Percentiles rank a stretch among this genome's conserved stretches.
These are phyloP conservation scores for Brachionus angularis DNA, from an alignment of 1,140 invertebrate species.

Conservation along the genomic window DNA sequence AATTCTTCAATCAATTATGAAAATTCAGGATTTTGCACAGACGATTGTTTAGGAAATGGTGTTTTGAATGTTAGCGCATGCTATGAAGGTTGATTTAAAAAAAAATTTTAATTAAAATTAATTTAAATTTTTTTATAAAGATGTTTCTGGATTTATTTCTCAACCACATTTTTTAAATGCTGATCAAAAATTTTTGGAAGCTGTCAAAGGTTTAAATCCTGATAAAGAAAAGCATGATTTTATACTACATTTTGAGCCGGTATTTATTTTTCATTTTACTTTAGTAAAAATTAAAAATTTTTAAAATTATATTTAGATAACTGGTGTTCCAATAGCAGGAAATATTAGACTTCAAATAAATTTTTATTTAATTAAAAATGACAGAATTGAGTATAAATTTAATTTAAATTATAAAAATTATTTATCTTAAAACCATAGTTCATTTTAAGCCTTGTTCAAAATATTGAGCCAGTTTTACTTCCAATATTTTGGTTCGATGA, in stretches of 20 bases:
- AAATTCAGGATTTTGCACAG: constrained; percentile 23
- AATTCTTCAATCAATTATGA: constrained; percentile 10
- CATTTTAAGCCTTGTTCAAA: constrained; percentile 19
- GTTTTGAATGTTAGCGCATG: constrained; percentile 32
- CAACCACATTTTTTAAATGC: constrained; percentile 43
- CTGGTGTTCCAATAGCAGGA: constrained; percentile 8
- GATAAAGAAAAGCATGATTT: constrained; percentile 24
- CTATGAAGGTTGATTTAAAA: constrained; percentile 12
- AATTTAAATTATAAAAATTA: neutral
- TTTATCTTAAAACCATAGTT: neutral
- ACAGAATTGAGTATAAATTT: constrained; percentile 29
- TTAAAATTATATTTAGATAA: neutral
- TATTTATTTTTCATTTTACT: neutral
- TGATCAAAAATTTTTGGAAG: constrained; percentile 4
- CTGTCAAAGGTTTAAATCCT: constrained; percentile 5
- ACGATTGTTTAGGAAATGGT: constrained; percentile 27
- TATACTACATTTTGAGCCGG: constrained; percentile 34
- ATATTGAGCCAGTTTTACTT: constrained; percentile 12
- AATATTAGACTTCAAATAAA: constrained; percentile 42
- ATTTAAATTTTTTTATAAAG: neutral
- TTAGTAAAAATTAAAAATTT: neutral
- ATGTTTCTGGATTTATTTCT: constrained; percentile 24
- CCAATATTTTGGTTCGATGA: constrained; percentile 43
- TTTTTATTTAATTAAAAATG: constrained; percentile 23
- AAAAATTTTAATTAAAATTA: neutral